Base-by-base conservation (phyloP, 2,797 vertebrate species). In the Neosilurus hyrtlii region DNA sequence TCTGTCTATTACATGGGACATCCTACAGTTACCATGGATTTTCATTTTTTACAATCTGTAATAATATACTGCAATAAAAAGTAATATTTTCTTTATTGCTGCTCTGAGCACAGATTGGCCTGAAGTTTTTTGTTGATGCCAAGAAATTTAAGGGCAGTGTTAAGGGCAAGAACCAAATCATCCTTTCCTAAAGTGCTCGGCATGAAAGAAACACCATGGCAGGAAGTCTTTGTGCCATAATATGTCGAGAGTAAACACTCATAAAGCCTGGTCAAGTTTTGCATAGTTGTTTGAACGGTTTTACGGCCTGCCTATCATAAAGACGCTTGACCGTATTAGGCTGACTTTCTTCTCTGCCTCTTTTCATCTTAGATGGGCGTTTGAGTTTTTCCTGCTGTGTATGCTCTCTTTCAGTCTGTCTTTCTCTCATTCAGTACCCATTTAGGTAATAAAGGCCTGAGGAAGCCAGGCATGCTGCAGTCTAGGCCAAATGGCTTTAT, bases 301-400 rank as follows among this genome's bases (percentile, higher is more conserved):
- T 86, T 82, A 24, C 82, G 24, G n/a, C 71, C 84, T 30, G 72
- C 84, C 89, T 90, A 88, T 91, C 77, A 30, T 84, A 81, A 74
- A 70, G 82, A 70, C 88, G 91, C 89, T 89, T 94, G 86, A 87
- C 94, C 93, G 90, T 95, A 92, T 95, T 94, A 93, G 94, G 94
- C 66, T 89, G 88, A 89, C 88, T 88, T 88, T 86, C 71, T 80
- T 37, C 43, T 74, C 66, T 37, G 80, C 63, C 84, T 80, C 68
- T 37, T 3, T 68, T 59, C 20, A 65, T 81, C 63, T 83, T 67
- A 54, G 63, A 43, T 63, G 67, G 52, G 12, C 20, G 43, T 77
- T 81, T 56, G 68, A 16, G 43, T 15, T 61, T 61, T 56, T 37
- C 63, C 20, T 49, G 5, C 61, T 26, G 20, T 54, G 51, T 43